Percentiles rank a stretch among this genome's conserved stretches.
phyloP scores from a whole-genome alignment of 2,797 vertebrate species.

The Enteromius paludinosus region DNA sequence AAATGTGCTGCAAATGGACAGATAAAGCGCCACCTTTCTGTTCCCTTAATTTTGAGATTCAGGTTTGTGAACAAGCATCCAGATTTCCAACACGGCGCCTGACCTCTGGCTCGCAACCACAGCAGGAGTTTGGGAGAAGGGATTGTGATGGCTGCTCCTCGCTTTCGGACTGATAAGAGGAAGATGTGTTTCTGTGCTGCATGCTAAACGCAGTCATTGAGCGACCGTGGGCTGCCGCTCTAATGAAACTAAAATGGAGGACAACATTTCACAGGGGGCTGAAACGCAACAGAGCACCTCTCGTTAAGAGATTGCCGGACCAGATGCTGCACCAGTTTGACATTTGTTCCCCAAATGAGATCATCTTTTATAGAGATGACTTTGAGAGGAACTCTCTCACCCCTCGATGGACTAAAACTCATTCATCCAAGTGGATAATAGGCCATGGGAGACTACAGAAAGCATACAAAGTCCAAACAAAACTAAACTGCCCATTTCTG shows the following conservation, averaged over 20 bases:
- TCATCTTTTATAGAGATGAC: conserved; percentile 38
- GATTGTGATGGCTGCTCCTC: conserved; percentile 15
- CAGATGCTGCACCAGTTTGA: conserved; percentile 48
- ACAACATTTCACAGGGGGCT: conserved; percentile 17
- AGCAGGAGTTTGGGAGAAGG: conserved; percentile 19
- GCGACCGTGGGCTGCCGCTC: neutral
- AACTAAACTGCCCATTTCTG: conserved; percentile 22
- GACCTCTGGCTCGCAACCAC: conserved; percentile 29
- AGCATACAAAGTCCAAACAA: conserved; percentile 21
- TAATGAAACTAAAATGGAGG: conserved; percentile 51
- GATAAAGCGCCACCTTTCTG: neutral
- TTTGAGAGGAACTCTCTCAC: conserved; percentile 30
- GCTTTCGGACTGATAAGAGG: conserved; percentile 23
- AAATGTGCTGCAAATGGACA: neutral
- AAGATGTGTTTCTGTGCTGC: conserved; percentile 27
- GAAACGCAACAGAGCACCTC: conserved; percentile 21
- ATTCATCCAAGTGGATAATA: conserved; percentile 32
- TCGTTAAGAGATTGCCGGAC: conserved; percentile 29
- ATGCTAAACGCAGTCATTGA: conserved; percentile 38
- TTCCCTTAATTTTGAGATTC: neutral
- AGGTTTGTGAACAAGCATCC: neutral
- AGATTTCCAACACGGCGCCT: neutral
- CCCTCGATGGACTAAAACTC: conserved; percentile 21
- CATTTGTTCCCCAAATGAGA: conserved; percentile 38
- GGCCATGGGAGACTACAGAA: conserved; percentile 30